Evolutionary conservation across 2,888 invertebrate genomes (phyloP).

Genomic region (Apocheima hispidaria): DNA sequence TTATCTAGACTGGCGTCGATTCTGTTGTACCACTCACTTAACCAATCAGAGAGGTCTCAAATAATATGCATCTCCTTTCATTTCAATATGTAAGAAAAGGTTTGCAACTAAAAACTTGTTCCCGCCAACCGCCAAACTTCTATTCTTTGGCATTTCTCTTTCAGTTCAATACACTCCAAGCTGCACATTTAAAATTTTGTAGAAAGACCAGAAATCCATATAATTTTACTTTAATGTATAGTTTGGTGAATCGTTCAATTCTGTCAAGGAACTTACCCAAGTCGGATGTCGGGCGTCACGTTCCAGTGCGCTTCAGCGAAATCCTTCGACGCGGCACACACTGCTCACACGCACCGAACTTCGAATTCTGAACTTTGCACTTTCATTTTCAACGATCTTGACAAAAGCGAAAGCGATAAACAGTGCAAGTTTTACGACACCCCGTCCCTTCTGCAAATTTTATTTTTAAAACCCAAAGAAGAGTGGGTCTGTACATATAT

Average conservation of each 20-base stretch:
- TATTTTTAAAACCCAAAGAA: conserved; percentile 35
- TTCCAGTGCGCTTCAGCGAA: conserved; percentile 71
- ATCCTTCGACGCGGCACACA: conserved; percentile 53
- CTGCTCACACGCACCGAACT: conserved; percentile 51
- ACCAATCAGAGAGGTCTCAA: too few species aligned
- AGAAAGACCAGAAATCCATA: not conserved
- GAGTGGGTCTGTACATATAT: conserved; percentile 16
- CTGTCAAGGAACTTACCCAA: conserved; percentile 67
- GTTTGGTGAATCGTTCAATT: conserved; percentile 48
- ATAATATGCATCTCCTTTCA: too few species aligned
- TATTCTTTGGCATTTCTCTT: too few species aligned
- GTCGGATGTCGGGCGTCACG: conserved; percentile 69
- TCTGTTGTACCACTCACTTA: not conserved
- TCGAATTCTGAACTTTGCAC: conserved; percentile 60
- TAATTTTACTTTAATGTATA: conserved; percentile 28
- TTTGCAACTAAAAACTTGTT: too few species aligned
- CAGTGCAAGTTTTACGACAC: conserved; percentile 36
- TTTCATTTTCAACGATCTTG: conserved; percentile 58
- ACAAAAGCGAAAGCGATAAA: conserved; percentile 34
- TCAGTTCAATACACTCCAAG: not conserved
- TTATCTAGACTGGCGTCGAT: conserved; percentile 9
- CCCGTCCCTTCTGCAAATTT: conserved; percentile 35
- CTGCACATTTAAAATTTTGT: conserved; percentile 6
- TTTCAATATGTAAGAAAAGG: too few species aligned
- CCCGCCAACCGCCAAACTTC: not conserved